Evolutionary conservation across 2,113 vertebrate genomes (phyloP).

Genomic region (Cebus imitator): DNA sequence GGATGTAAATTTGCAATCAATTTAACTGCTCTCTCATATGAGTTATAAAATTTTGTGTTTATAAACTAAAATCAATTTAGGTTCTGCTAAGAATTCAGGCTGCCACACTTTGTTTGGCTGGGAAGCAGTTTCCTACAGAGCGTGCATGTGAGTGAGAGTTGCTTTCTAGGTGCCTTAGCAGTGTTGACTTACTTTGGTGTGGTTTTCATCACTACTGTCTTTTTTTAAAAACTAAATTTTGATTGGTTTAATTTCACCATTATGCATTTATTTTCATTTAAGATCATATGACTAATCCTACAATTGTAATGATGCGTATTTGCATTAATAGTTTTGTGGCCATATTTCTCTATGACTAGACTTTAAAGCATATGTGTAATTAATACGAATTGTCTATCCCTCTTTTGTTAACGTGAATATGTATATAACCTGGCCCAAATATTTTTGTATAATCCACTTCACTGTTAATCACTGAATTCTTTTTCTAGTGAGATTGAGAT

Average conservation of each 20-base stretch:
- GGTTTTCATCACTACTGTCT: not conserved
- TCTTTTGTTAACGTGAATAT: not conserved
- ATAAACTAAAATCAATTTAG: not conserved
- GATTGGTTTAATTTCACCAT: not conserved
- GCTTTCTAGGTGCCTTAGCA: not conserved
- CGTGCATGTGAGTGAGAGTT: not conserved
- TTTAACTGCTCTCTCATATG: not conserved
- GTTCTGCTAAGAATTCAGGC: not conserved
- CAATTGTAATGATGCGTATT: not conserved
- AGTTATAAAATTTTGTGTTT: slow-evolving; percentile 4
- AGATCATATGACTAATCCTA: not conserved
- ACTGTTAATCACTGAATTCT: not conserved
- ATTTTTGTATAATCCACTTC: not conserved
- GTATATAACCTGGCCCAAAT: not conserved
- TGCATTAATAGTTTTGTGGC: not conserved
- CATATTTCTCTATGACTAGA: not conserved
- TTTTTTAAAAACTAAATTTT: not conserved
- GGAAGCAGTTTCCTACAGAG: not conserved
- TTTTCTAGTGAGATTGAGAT: not conserved
- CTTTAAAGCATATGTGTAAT: not conserved
- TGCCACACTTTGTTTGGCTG: not conserved
- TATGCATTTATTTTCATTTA: slow-evolving; percentile 1
- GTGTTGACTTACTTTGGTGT: not conserved
- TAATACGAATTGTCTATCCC: not conserved
- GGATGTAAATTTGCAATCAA: not conserved